Percentiles rank a stretch among this genome's conserved stretches.
Conservation (phyloP, 2,797 vertebrate species). For the Huso huso region DNA sequence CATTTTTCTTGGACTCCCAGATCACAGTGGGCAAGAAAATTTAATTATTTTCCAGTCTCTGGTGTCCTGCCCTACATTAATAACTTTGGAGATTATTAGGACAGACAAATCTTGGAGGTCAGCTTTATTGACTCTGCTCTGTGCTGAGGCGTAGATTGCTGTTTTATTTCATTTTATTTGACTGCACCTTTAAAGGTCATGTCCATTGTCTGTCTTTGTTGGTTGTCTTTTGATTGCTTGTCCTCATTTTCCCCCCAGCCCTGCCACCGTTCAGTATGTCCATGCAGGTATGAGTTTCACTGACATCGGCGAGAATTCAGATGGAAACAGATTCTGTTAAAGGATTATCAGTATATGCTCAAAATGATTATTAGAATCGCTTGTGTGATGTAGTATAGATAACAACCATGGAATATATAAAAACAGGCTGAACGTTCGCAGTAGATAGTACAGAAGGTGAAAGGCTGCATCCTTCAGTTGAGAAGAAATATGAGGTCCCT, state of each 20-base stretch:
- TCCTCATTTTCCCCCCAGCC: not conserved
- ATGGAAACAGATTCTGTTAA: no score
- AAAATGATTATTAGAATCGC: no score
- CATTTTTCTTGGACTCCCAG: not conserved
- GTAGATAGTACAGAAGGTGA: no score
- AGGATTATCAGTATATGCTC: no score
- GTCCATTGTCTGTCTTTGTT: not conserved
- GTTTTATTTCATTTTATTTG: not conserved
- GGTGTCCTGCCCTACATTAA: conserved; percentile 2
- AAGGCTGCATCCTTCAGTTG: no score
- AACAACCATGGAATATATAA: no score
- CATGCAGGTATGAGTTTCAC: no score
- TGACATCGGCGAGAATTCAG: no score
- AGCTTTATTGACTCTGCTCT: not conserved
- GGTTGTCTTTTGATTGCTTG: not conserved
- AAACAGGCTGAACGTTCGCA: no score
- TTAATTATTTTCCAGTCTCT: not conserved
- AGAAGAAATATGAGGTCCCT: no score
- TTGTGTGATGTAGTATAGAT: no score
- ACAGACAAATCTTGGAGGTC: not conserved
- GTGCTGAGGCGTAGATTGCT: not conserved
- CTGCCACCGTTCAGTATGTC: not conserved
- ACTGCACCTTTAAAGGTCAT: not conserved
- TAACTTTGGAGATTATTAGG: conserved; percentile 1
- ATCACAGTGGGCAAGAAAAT: not conserved